These are phyloP conservation scores for Quiscalus mexicanus DNA, from an alignment of 2,113 vertebrate genomes.

Conservation along the genomic window DNA sequence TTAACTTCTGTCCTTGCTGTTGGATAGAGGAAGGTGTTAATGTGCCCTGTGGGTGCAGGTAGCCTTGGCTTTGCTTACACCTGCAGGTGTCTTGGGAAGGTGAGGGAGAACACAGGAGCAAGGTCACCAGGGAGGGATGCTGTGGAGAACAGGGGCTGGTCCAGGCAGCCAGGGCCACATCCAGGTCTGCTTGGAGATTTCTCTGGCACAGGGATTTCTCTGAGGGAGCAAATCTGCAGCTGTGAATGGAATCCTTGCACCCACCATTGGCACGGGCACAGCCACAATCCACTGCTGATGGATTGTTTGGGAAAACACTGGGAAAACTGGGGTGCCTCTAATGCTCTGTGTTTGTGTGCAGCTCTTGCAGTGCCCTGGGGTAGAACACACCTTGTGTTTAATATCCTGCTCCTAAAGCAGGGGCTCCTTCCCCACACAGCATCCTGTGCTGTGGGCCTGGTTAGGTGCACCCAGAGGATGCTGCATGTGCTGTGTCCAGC, in stretches of 20 bases:
- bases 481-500: conserved; percentile 18
- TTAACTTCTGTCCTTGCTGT: background rate
- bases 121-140: background rate
- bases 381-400: background rate
- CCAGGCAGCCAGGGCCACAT: background rate
- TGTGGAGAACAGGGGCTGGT: background rate
- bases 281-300: background rate
- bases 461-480: background rate
- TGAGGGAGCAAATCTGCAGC: background rate
- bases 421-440: background rate
- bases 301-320: background rate
- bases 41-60: background rate
- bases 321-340: background rate
- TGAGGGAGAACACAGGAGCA: background rate
- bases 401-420: background rate
- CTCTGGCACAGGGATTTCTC: background rate
- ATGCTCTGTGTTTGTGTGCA: fast-evolving
- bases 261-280: fast-evolving
- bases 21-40: background rate
- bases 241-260: background rate
- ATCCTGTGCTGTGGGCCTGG: background rate
- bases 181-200: background rate
- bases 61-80: background rate
- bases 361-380: background rate
- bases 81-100: background rate